Evolutionary conservation across 2,888 invertebrate genomes (phyloP).

Genomic region (Antheraea yamamai): DNA sequence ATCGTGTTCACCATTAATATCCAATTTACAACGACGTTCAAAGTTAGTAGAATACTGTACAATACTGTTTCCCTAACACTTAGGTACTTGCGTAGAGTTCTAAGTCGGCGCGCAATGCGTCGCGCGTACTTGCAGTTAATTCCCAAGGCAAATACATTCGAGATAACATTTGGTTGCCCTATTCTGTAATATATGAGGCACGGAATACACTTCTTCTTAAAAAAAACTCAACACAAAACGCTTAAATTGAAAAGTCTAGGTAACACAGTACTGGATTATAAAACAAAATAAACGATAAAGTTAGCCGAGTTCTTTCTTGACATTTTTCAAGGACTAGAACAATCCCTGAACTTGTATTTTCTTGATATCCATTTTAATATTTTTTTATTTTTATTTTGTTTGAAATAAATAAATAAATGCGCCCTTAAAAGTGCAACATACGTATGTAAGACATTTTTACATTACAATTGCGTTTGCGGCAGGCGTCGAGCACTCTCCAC

Average conservation of each 20-base stretch:
- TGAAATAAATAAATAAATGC: background rate
- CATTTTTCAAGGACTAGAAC: background rate
- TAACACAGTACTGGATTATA: background rate
- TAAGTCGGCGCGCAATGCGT: constrained; percentile 43
- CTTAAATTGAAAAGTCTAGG: constrained; percentile 21
- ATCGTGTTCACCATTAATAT: background rate
- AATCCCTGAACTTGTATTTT: background rate
- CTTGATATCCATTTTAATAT: background rate
- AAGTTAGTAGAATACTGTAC: constrained; percentile 35
- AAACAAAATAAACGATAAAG: background rate
- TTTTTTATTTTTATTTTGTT: background rate
- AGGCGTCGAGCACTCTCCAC: background rate
- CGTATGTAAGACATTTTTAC: too few species aligned
- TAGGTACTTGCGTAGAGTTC: constrained; percentile 28
- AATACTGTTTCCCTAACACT: constrained; percentile 30
- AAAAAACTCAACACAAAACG: constrained; percentile 19
- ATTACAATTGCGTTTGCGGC: background rate
- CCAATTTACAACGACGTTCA: constrained; percentile 12
- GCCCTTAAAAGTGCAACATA: too few species aligned
- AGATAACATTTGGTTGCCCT: constrained; percentile 7
- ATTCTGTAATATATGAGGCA: background rate
- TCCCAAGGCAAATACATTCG: constrained; percentile 57
- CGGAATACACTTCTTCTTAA: constrained; percentile 17
- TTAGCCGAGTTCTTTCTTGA: background rate
- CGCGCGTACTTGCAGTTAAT: constrained; percentile 62